Evolutionary conservation across 2,888 invertebrate species (phyloP).

Genomic region (Andrena bucephala): DNA sequence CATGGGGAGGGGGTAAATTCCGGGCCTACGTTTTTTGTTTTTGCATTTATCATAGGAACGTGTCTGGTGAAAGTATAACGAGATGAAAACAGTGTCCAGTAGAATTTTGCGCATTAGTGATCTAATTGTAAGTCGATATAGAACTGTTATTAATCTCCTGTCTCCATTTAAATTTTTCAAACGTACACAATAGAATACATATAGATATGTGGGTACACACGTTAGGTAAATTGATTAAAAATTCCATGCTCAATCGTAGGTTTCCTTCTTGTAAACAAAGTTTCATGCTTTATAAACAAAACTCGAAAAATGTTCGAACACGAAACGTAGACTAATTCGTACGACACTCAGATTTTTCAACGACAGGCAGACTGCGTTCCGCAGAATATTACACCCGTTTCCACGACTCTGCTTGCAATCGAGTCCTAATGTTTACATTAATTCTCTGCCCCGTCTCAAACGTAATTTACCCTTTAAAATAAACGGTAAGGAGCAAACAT

Average conservation of each 20-base stretch:
- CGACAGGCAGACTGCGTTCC: neutral
- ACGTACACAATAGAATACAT: neutral
- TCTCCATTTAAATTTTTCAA: neutral
- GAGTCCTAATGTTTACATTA: neutral
- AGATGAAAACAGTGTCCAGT: neutral
- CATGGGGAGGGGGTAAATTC: conserved; percentile 26
- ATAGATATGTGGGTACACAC: no score
- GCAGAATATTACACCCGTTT: no score
- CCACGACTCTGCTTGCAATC: no score
- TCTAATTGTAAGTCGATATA: neutral
- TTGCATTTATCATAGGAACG: neutral
- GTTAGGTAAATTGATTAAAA: no score
- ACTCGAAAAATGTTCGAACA: no score
- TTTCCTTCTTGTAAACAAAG: no score
- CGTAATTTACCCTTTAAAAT: neutral
- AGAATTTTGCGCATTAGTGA: neutral
- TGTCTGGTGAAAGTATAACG: neutral
- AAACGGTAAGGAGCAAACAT: neutral
- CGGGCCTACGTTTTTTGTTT: neutral
- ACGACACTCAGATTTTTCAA: neutral
- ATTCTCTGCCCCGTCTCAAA: neutral
- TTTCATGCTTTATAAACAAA: no score
- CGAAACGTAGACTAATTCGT: neutral
- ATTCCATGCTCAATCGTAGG: no score
- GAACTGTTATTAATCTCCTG: neutral